These are phyloP conservation scores for Gymnocheta viridis DNA, from an alignment of 2,888 invertebrate species.

Conservation along the genomic window DNA sequence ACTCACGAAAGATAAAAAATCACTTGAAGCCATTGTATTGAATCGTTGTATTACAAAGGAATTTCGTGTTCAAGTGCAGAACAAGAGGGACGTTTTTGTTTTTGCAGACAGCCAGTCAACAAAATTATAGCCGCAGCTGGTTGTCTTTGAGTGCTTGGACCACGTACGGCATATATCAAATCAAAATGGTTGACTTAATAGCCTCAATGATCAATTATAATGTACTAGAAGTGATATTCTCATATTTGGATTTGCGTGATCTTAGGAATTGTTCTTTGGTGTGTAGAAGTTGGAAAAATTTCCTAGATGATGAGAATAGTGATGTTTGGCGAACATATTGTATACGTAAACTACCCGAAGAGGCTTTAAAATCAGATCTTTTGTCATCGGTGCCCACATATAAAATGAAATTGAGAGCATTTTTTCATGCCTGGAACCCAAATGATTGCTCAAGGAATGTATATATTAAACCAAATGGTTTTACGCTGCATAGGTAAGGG, in stretches of 20 bases:
- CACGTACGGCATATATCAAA: background rate
- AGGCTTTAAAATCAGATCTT: constrained; percentile 93
- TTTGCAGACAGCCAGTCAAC: constrained; percentile 7
- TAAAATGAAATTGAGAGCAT: constrained; percentile 96
- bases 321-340: constrained; percentile 97
- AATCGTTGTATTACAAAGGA: constrained; percentile 51
- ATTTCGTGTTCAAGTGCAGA: constrained; percentile 59
- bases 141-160: background rate
- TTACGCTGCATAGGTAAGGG: constrained; percentile 92
- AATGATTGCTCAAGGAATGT: constrained; percentile 98
- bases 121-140: background rate
- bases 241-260: constrained; percentile 93
- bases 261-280: constrained; percentile 94
- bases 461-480: constrained; percentile 97
- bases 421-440: constrained; percentile 98
- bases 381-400: constrained; percentile 93
- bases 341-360: constrained; percentile 92
- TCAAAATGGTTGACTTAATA: constrained; percentile 84
- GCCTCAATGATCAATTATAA: constrained; percentile 88
- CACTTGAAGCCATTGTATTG: constrained; percentile 47
- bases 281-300: constrained; percentile 95
- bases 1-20: constrained; percentile 16
- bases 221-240: constrained; percentile 94
- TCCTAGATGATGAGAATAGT: constrained; percentile 95
- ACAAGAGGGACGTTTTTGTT: background rate